Conservation (phyloP, 2,797 vertebrate genomes). For the Lagodon rhomboides region DNA sequence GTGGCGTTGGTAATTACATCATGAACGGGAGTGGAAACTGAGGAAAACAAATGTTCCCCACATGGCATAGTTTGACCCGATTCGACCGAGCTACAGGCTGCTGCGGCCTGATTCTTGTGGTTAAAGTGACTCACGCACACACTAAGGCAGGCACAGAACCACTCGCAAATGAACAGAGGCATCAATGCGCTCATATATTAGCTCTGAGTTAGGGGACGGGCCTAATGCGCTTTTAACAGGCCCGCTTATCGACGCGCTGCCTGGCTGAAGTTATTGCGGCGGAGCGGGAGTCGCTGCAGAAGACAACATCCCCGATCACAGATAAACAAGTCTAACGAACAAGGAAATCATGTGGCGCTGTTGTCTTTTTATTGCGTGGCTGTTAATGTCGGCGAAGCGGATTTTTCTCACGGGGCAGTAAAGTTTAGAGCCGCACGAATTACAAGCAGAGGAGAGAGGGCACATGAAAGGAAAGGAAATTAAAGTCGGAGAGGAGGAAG, state of each 20-base stretch:
- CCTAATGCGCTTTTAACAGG: slow-evolving; percentile 66
- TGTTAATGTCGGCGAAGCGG: slow-evolving; percentile 26
- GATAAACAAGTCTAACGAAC: slow-evolving; percentile 57
- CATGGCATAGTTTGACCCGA: slow-evolving; percentile 37
- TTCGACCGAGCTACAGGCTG: slow-evolving; percentile 35
- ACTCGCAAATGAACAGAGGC: slow-evolving; percentile 17
- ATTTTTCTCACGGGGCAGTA: slow-evolving; percentile 30
- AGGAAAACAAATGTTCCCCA: slow-evolving; percentile 37
- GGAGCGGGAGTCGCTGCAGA: slow-evolving; percentile 9
- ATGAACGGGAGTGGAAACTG: slow-evolving; percentile 12
- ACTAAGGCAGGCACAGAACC: background rate
- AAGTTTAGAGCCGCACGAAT: slow-evolving; percentile 30
- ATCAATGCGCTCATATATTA: slow-evolving; percentile 23
- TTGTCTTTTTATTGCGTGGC: slow-evolving; percentile 36
- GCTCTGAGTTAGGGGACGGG: slow-evolving; percentile 23
- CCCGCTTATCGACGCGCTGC: slow-evolving; percentile 48
- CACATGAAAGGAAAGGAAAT: background rate
- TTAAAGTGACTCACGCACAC: slow-evolving; percentile 27
- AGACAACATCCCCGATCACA: slow-evolving; percentile 34
- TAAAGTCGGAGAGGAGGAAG: background rate
- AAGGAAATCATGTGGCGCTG: slow-evolving; percentile 6
- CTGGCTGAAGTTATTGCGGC: slow-evolving; percentile 47
- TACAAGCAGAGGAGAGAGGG: background rate
- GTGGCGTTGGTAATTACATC: slow-evolving; percentile 22
- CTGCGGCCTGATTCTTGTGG: slow-evolving; percentile 30